These are phyloP conservation scores for Sardinella longiceps DNA, from an alignment of 2,797 vertebrate genomes.

Conservation along the genomic window DNA sequence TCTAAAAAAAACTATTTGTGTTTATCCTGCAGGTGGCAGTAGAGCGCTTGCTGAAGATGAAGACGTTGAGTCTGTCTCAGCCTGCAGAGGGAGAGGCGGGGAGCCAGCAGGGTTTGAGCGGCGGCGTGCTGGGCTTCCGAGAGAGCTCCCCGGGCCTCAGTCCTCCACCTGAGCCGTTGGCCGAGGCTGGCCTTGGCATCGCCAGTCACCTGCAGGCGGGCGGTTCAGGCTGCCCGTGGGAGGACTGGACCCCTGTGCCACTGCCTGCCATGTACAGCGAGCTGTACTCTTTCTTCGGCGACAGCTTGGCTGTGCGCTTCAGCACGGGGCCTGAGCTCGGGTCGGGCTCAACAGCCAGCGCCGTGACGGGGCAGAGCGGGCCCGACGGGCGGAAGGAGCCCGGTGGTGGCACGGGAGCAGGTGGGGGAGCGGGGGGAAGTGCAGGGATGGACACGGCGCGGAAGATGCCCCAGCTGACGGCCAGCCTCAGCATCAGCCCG, in stretches of 20 bases:
- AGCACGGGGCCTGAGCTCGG: slow-evolving; percentile 78
- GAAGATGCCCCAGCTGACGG: slow-evolving; percentile 93
- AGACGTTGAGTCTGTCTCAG: slow-evolving; percentile 75
- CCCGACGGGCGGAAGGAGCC: slow-evolving; percentile 77
- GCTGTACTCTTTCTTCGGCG: slow-evolving; percentile 90
- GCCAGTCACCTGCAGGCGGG: slow-evolving; percentile 77
- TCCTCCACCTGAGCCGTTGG: slow-evolving; percentile 75
- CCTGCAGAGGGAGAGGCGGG: slow-evolving; percentile 54
- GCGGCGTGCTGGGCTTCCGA: slow-evolving; percentile 53
- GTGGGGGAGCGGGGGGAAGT: slow-evolving; percentile 32
- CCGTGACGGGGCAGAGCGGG: slow-evolving; percentile 38
- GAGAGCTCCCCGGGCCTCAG: slow-evolving; percentile 82
- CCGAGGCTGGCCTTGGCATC: slow-evolving; percentile 77
- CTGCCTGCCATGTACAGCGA: slow-evolving; percentile 86
- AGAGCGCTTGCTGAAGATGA: slow-evolving; percentile 91
- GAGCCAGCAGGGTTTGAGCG: slow-evolving; percentile 43
- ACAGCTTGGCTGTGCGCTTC: slow-evolving; percentile 88
- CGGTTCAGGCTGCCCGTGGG: slow-evolving; percentile 70
- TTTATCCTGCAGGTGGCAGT: slow-evolving; percentile 83
- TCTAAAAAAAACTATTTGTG: neutral
- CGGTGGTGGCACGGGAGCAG: neutral
- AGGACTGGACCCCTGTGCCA: slow-evolving; percentile 74
- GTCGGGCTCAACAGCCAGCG: slow-evolving; percentile 53
- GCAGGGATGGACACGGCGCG: slow-evolving; percentile 74
- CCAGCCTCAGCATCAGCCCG: slow-evolving; percentile 84